phyloP scores from a whole-genome alignment of 1,140 invertebrate genomes.

The Andricus grossulariae region DNA sequence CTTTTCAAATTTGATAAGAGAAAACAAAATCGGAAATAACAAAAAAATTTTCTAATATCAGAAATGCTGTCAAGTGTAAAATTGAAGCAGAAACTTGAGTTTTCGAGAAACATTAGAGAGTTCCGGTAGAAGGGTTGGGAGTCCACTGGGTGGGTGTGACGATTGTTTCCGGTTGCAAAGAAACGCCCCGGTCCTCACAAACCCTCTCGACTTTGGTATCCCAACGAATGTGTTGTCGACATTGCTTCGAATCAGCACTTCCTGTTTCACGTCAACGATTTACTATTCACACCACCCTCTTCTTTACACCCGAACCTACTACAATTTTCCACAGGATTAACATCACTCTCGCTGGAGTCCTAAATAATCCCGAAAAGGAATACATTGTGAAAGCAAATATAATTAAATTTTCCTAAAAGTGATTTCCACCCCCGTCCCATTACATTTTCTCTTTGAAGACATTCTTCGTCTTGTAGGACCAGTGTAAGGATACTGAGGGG shows the following conservation, averaged over 20 bases:
- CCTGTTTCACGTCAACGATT: slow-evolving; percentile 22
- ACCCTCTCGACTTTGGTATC: neutral
- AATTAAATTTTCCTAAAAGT: slow-evolving; percentile 8
- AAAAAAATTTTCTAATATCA: too few relatives aligned
- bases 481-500: neutral
- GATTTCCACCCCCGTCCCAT: slow-evolving; percentile 10
- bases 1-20: too few relatives aligned
- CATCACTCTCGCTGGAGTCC: slow-evolving; percentile 1
- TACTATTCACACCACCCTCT: neutral
- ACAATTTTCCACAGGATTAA: slow-evolving; percentile 1
- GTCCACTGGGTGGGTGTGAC: neutral
- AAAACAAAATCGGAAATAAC: too few relatives aligned
- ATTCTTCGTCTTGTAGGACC: neutral
- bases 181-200: neutral
- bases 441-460: slow-evolving; percentile 21
- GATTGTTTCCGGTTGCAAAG: slow-evolving; percentile 24
- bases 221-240: slow-evolving; percentile 19
- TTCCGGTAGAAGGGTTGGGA: neutral
- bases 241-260: slow-evolving; percentile 25
- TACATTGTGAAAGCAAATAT: slow-evolving; percentile 20
- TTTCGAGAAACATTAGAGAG: neutral
- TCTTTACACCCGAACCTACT: neutral
- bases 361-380: slow-evolving; percentile 9
- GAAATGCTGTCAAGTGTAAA: neutral
- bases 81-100: slow-evolving; percentile 10